Evolutionary conservation across 2,113 vertebrate genomes (phyloP).

Genomic region (Muscicapa adusta): DNA sequence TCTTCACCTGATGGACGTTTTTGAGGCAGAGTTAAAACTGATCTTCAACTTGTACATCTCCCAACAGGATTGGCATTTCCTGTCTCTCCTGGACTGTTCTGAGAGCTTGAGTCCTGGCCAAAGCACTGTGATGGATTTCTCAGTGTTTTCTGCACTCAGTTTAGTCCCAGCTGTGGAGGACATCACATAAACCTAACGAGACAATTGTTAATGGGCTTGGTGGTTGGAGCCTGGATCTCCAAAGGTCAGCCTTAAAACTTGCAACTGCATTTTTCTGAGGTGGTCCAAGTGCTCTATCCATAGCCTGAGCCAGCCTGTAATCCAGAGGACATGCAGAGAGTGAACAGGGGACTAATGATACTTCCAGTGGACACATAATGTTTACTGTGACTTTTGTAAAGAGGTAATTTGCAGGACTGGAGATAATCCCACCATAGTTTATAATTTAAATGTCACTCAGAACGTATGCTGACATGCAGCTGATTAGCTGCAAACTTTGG

Average conservation of each 20-base stretch:
- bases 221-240: background rate
- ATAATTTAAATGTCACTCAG: conserved; percentile 71
- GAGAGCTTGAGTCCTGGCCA: background rate
- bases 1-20: background rate
- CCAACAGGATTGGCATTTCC: background rate
- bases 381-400: conserved; percentile 70
- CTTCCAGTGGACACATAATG: background rate
- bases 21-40: background rate
- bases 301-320: conserved; percentile 20
- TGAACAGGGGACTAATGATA: conserved; percentile 41
- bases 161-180: background rate
- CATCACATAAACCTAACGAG: background rate
- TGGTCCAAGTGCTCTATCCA: background rate
- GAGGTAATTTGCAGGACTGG: conserved; percentile 68
- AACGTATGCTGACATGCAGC: conserved; percentile 56
- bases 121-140: background rate
- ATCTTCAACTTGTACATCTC: rapidly evolving
- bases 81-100: background rate
- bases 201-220: background rate
- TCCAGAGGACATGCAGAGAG: background rate
- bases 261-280: background rate
- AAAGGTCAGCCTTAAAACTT: background rate
- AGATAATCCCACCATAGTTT: conserved; percentile 67
- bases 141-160: background rate
- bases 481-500: conserved; percentile 70